Evolutionary conservation across 2,888 invertebrate species (phyloP).

Genomic region (Busseola fusca): DNA sequence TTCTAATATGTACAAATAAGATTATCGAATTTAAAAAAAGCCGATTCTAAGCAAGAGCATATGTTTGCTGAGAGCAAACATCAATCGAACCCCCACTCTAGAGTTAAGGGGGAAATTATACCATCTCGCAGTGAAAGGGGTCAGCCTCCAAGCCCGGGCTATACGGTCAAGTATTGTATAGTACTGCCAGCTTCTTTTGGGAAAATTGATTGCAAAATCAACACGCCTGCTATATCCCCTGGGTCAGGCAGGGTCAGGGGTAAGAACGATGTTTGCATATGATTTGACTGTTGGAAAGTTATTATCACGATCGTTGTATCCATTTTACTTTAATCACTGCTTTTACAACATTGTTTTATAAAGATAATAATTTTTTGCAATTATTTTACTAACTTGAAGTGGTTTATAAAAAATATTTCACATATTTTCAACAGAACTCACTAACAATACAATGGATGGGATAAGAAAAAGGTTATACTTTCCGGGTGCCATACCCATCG

Average conservation of each 20-base stretch:
- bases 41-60: conserved; percentile 9
- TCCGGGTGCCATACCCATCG: not conserved
- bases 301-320: not conserved
- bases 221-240: conserved; percentile 17
- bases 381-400: not conserved
- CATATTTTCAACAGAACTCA: not conserved
- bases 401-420: not conserved
- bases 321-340: not conserved
- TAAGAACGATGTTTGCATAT: not conserved
- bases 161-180: too few relatives aligned
- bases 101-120: conserved; percentile 3
- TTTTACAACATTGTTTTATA: not conserved
- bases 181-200: conserved; percentile 24
- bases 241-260: not conserved
- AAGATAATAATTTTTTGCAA: not conserved
- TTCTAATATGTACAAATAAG: not conserved
- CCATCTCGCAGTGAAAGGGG: conserved; percentile 8
- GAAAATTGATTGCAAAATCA: conserved; percentile 39
- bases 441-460: too few relatives aligned
- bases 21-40: not conserved
- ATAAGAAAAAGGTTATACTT: not conserved
- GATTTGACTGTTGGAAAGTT: conserved; percentile 17
- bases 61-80: conserved; percentile 19
- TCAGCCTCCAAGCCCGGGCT: conserved; percentile 2
- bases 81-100: conserved; percentile 1